These are phyloP conservation scores for Phaethon lepturus DNA, from an alignment of 2,113 vertebrate genomes.

Conservation along the genomic window DNA sequence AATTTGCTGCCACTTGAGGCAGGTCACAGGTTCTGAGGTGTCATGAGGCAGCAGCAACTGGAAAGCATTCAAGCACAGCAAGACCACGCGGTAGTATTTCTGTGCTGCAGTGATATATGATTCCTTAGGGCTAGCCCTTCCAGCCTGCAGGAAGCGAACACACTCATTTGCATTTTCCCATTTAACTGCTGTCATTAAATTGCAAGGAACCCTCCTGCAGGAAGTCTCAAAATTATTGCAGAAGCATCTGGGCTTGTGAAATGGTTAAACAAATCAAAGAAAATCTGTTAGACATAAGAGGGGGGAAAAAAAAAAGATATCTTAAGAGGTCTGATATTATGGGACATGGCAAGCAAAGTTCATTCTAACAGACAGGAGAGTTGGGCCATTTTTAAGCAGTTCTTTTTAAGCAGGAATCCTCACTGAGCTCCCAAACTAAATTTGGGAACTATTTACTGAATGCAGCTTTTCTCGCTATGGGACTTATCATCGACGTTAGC, in stretches of 20 bases:
- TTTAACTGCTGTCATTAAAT: conserved; percentile 37
- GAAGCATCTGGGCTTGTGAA: not conserved
- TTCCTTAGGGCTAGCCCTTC: not conserved
- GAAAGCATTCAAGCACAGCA: not conserved
- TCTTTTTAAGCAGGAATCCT: not conserved
- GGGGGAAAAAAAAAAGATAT: not conserved
- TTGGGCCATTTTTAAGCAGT: not conserved
- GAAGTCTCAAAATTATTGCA: not conserved
- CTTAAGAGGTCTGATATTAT: not conserved
- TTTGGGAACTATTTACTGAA: not conserved
- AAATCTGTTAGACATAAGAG: not conserved
- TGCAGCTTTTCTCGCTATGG: not conserved
- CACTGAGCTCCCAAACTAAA: not conserved
- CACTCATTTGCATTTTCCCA: not conserved
- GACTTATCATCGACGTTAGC: not conserved
- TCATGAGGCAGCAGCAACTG: not conserved
- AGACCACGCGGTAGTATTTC: not conserved
- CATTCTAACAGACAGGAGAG: not conserved
- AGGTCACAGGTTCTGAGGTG: not conserved
- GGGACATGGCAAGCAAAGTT: not conserved
- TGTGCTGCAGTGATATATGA: not conserved
- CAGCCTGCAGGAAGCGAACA: not conserved
- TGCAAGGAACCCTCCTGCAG: not conserved
- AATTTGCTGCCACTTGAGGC: not conserved
- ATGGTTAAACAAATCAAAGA: not conserved